Conservation (phyloP, 1,140 invertebrate genomes). For the Phthorimaea operculella region DNA sequence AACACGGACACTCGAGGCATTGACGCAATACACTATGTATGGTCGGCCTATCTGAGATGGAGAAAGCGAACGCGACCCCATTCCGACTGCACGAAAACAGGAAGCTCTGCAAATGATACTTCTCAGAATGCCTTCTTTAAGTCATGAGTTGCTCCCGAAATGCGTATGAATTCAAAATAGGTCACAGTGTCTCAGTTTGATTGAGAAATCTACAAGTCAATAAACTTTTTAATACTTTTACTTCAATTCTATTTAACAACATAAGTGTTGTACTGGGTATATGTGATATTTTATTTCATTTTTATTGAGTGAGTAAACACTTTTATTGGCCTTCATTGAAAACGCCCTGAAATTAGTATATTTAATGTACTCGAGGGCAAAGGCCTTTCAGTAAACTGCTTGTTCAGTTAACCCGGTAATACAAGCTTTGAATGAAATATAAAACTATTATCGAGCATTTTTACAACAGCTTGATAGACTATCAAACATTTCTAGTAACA, state of each 20-base stretch:
- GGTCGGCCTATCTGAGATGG: slow-evolving; percentile 41
- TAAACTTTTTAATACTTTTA: too few relatives aligned
- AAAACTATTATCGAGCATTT: neutral
- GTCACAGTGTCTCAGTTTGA: too few relatives aligned
- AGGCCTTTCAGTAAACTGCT: neutral
- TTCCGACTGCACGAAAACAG: slow-evolving; percentile 41
- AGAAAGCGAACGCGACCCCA: slow-evolving; percentile 51
- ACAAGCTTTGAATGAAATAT: neutral
- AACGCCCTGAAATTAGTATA: neutral
- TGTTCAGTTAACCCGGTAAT: neutral
- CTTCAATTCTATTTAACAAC: too few relatives aligned
- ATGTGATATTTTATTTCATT: too few relatives aligned
- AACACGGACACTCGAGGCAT: slow-evolving; percentile 44
- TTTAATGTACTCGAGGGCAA: neutral
- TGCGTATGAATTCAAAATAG: too few relatives aligned
- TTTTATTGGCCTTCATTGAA: neutral
- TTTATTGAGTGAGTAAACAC: neutral
- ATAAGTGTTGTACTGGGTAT: too few relatives aligned
- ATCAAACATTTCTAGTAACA: neutral
- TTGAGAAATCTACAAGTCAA: too few relatives aligned
- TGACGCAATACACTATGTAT: slow-evolving; percentile 48
- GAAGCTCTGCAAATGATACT: slow-evolving; percentile 28
- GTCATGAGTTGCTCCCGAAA: too few relatives aligned
- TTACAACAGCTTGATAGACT: neutral
- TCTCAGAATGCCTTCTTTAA: neutral